A percentile compares a stretch with the other conserved stretches of the same genome.
Evolutionary conservation across 2,888 invertebrate species (phyloP).

Genomic region (Dasysyrphus albostriatus): DNA sequence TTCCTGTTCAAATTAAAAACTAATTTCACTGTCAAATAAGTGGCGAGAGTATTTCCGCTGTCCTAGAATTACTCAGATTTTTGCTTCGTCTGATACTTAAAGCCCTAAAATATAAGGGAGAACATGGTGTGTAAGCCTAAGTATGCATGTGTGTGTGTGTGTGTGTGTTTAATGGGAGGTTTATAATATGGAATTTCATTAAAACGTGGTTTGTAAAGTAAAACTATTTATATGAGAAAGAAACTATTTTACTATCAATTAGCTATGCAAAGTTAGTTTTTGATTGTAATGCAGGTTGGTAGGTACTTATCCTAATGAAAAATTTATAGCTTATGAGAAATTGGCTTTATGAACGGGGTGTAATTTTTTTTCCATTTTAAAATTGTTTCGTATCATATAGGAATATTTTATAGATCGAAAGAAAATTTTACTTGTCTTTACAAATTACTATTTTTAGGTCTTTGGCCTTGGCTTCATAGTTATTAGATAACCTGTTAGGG

Average conservation of each 20-base stretch:
- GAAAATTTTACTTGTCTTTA: too few species aligned
- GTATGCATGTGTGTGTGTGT: neutral
- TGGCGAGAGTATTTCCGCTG: slow-evolving; percentile 17
- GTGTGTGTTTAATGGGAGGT: neutral
- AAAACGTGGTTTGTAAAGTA: slow-evolving; percentile 19
- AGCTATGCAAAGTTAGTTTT: neutral
- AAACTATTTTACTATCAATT: slow-evolving; percentile 24
- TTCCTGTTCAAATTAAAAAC: slow-evolving; percentile 57
- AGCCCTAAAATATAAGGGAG: neutral
- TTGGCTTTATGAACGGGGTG: too few species aligned
- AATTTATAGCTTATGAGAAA: too few species aligned
- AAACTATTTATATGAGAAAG: slow-evolving; percentile 7
- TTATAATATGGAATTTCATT: slow-evolving; percentile 34
- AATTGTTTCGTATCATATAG: too few species aligned
- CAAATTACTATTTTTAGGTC: too few species aligned
- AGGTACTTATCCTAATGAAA: too few species aligned
- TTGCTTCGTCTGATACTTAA: slow-evolving; percentile 30
- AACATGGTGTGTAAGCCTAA: neutral
- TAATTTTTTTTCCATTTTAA: too few species aligned
- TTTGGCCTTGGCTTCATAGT: too few species aligned
- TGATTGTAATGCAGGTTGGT: neutral
- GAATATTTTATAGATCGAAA: too few species aligned
- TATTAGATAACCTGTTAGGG: too few species aligned
- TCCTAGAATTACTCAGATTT: slow-evolving; percentile 43
- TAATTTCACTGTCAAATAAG: slow-evolving; percentile 51